A percentile compares a stretch with the other conserved stretches of the same genome.
Conservation (phyloP, 2,113 vertebrate species). For the Camelus bactrianus region DNA sequence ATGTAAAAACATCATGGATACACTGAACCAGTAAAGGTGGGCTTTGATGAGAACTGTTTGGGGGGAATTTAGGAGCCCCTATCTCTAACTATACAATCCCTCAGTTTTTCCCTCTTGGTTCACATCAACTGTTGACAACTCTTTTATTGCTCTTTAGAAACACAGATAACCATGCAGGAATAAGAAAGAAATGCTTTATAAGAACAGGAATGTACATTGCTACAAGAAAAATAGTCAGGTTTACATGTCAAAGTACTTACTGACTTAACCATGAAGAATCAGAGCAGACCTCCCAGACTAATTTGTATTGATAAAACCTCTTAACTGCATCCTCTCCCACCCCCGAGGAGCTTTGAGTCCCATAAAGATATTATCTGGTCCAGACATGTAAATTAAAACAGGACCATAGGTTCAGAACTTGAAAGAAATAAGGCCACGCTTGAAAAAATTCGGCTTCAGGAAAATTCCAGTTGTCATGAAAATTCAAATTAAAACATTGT, state of each 20-base stretch:
- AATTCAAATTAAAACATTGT: constrained; percentile 41
- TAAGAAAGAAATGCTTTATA: constrained; percentile 31
- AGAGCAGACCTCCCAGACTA: constrained; percentile 38
- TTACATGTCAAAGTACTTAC: not conserved
- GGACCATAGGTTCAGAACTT: constrained; percentile 38
- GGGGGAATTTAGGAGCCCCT: not conserved
- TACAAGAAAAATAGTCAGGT: not conserved
- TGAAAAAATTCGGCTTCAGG: constrained; percentile 13
- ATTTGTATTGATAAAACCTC: constrained; percentile 23
- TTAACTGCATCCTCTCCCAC: not conserved
- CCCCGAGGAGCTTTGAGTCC: not conserved
- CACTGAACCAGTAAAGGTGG: not conserved
- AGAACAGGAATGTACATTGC: constrained; percentile 13
- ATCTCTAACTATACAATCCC: not conserved
- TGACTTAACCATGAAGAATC: constrained; percentile 47
- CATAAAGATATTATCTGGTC: constrained; percentile 41
- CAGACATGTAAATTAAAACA: constrained; percentile 47
- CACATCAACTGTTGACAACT: not conserved
- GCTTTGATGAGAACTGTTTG: constrained; percentile 32
- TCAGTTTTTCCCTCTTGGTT: not conserved
- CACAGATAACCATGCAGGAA: not conserved
- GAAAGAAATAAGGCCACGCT: constrained; percentile 8
- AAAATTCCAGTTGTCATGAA: not conserved
- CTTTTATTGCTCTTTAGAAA: constrained; percentile 49
- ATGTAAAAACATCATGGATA: not conserved